Percentiles rank a stretch among this genome's conserved stretches.
Evolutionary conservation across 2,888 invertebrate species (phyloP).

Genomic region (Acronicta leporina): DNA sequence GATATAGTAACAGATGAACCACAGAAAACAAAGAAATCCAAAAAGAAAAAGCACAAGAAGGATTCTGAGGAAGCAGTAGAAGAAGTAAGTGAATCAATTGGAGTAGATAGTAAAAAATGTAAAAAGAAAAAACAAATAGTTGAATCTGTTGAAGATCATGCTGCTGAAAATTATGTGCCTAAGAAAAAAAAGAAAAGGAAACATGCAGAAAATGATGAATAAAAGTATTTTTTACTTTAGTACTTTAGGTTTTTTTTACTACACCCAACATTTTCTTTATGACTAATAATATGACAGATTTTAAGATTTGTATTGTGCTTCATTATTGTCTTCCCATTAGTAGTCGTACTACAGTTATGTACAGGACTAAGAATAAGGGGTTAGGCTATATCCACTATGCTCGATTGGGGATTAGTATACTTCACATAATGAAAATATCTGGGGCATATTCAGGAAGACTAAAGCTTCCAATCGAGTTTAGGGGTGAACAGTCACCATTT

Average conservation of each 20-base stretch:
- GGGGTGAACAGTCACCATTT: no score
- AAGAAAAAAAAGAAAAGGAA: slow-evolving; percentile 80
- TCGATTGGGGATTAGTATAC: no score
- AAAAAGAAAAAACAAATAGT: slow-evolving; percentile 28
- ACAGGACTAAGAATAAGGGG: no score
- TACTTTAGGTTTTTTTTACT: neutral
- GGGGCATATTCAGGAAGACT: no score
- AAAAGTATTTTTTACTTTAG: slow-evolving; percentile 13
- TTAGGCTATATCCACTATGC: no score
- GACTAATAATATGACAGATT: no score
- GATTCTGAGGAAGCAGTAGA: slow-evolving; percentile 34
- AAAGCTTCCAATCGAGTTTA: no score
- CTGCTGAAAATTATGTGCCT: slow-evolving; percentile 62
- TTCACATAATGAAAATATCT: no score
- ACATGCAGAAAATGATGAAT: slow-evolving; percentile 61
- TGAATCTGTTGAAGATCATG: slow-evolving; percentile 32
- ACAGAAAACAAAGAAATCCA: slow-evolving; percentile 52
- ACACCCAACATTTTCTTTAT: no score
- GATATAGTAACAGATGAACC: slow-evolving; percentile 38
- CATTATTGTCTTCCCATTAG: no score
- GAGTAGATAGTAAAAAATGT: slow-evolving; percentile 20
- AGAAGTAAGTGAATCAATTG: slow-evolving; percentile 4
- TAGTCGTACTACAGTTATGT: no score
- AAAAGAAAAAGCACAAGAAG: slow-evolving; percentile 60
- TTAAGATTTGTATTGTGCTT: no score